Conservation (phyloP, 1,140 invertebrate species). For the Dendrolimus punctatus region DNA sequence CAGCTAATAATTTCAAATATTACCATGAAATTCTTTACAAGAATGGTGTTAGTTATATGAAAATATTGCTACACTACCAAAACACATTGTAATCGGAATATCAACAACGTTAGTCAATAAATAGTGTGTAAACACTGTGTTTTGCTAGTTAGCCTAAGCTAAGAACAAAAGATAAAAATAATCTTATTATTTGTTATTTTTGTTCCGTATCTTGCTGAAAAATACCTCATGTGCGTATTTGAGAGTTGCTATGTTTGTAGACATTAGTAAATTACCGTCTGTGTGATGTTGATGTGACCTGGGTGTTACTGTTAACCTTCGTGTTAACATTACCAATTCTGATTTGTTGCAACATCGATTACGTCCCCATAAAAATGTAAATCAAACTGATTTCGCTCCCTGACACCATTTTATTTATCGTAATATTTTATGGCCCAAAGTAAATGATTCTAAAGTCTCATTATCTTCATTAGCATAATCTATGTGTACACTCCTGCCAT, state of each 20-base stretch:
- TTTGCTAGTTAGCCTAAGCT: conserved; percentile 66
- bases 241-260: conserved; percentile 40
- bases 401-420: neutral
- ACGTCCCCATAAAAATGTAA: too few relatives aligned
- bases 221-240: conserved; percentile 48
- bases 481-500: too few relatives aligned
- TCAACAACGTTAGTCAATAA: neutral
- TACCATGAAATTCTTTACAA: conserved; percentile 18
- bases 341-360: conserved; percentile 38
- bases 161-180: conserved; percentile 58
- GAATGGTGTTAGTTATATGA: conserved; percentile 23
- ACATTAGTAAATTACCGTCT: conserved; percentile 30
- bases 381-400: too few relatives aligned
- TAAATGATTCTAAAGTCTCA: too few relatives aligned
- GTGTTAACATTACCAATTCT: conserved; percentile 42
- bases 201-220: conserved; percentile 25
- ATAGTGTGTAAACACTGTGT: conserved; percentile 26
- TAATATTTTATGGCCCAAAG: neutral
- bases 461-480: too few relatives aligned
- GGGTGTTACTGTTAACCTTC: conserved; percentile 55
- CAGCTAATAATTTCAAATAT: neutral
- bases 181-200: conserved; percentile 35
- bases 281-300: conserved; percentile 66
- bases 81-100: conserved; percentile 29
- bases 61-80: conserved; percentile 61